A percentile compares a stretch with the other conserved stretches of the same genome.
phyloP scores from a whole-genome alignment of 1,140 invertebrate genomes.

The Achroia grisella region DNA sequence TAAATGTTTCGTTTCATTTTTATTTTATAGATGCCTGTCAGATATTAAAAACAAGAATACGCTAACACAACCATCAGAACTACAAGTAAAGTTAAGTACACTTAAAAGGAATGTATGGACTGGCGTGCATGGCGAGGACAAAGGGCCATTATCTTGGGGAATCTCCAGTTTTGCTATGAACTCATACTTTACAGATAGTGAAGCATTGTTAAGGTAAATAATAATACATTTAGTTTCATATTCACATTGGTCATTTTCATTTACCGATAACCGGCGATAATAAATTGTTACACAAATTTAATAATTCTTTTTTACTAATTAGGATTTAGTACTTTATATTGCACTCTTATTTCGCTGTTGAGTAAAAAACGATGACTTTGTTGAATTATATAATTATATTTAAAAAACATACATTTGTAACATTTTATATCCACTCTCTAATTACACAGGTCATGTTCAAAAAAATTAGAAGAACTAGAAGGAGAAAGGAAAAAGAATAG shows the following conservation, averaged over 20 bases:
- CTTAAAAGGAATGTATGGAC: constrained; percentile 77
- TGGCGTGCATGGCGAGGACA: constrained; percentile 61
- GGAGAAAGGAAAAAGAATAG: constrained; percentile 54
- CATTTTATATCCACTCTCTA: too few relatives aligned
- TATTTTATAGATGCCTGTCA: constrained; percentile 43
- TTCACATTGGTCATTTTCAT: too few relatives aligned
- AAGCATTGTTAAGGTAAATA: constrained; percentile 69
- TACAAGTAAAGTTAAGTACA: constrained; percentile 74
- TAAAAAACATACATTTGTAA: too few relatives aligned
- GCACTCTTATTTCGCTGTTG: too few relatives aligned
- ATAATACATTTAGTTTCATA: too few relatives aligned
- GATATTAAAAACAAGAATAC: constrained; percentile 54
- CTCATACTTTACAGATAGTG: constrained; percentile 71
- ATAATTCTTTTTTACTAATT: constrained; percentile 4
- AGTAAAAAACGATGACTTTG: too few relatives aligned
- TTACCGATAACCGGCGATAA: too few relatives aligned
- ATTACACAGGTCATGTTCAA: constrained; percentile 68
- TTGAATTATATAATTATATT: too few relatives aligned
- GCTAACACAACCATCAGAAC: constrained; percentile 64
- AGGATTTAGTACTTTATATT: constrained; percentile 5
- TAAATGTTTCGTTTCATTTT: constrained; percentile 7
- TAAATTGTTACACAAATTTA: too few relatives aligned
- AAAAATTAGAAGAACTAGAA: constrained; percentile 73
- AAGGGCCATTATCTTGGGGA: constrained; percentile 76
- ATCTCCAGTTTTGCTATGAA: constrained; percentile 73